phyloP scores from a whole-genome alignment of 2,888 invertebrate species.

The Cryptophagus acutangulus region DNA sequence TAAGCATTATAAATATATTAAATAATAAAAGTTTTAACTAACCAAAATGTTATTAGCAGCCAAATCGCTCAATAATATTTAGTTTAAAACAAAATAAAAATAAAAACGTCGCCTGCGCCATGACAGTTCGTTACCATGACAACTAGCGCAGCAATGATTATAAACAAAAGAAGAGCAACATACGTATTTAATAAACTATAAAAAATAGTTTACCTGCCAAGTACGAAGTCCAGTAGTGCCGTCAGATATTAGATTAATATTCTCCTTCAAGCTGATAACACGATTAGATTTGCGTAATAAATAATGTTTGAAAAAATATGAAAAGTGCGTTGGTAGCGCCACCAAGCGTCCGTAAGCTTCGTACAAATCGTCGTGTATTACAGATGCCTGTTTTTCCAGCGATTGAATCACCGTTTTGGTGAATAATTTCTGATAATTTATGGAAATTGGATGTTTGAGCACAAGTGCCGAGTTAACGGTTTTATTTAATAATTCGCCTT shows the following conservation, averaged over 20 bases:
- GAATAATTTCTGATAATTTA: conserved; percentile 60
- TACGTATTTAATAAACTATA: neutral
- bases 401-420: conserved; percentile 59
- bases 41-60: no score
- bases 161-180: no score
- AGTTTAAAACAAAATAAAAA: no score
- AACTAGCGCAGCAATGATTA: no score
- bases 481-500: conserved; percentile 54
- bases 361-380: conserved; percentile 65
- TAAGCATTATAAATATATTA: no score
- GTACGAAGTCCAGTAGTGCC: conserved; percentile 76
- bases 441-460: conserved; percentile 58
- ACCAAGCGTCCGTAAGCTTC: conserved; percentile 54
- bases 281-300: conserved; percentile 35
- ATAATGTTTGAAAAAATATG: conserved; percentile 60
- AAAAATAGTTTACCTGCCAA: conserved; percentile 60
- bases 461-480: conserved; percentile 56
- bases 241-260: conserved; percentile 64
- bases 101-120: no score
- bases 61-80: no score
- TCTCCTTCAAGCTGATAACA: conserved; percentile 62
- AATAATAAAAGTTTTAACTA: no score
- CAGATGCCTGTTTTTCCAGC: conserved; percentile 53
- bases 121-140: no score
- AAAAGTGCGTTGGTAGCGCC: conserved; percentile 44